These are phyloP conservation scores for Invenusta paracnida DNA, from an alignment of 2,888 invertebrate species.

Conservation along the genomic window DNA sequence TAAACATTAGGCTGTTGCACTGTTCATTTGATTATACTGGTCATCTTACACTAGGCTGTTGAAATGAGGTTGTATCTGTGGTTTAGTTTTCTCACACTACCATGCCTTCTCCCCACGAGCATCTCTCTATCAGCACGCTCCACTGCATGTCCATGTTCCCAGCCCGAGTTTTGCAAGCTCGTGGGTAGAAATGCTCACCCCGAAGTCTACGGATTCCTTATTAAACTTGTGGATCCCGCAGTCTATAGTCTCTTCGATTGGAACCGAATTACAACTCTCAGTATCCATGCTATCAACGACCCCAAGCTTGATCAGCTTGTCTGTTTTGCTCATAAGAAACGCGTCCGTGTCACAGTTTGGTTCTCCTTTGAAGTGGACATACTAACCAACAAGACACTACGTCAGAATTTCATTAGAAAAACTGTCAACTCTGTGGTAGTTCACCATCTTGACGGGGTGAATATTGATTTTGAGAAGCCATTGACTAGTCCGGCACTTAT, in stretches of 20 bases:
- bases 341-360: neutral
- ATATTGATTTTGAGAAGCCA: conserved; percentile 1
- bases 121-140: too few relatives aligned
- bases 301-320: neutral
- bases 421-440: neutral
- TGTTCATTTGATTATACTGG: too few relatives aligned
- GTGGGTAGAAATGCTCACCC: neutral
- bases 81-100: too few relatives aligned
- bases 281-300: neutral
- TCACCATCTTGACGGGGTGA: neutral
- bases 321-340: neutral
- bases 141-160: neutral
- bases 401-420: neutral
- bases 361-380: neutral
- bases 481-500: neutral
- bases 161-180: neutral
- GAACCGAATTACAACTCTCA: neutral
- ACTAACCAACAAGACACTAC: neutral
- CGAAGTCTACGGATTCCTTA: neutral
- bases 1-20: too few relatives aligned
- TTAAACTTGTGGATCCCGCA: neutral
- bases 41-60: too few relatives aligned
- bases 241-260: neutral
- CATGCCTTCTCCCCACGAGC: too few relatives aligned
- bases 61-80: too few relatives aligned